Conservation (phyloP, 2,888 invertebrate genomes). For the Brenthis ino region DNA sequence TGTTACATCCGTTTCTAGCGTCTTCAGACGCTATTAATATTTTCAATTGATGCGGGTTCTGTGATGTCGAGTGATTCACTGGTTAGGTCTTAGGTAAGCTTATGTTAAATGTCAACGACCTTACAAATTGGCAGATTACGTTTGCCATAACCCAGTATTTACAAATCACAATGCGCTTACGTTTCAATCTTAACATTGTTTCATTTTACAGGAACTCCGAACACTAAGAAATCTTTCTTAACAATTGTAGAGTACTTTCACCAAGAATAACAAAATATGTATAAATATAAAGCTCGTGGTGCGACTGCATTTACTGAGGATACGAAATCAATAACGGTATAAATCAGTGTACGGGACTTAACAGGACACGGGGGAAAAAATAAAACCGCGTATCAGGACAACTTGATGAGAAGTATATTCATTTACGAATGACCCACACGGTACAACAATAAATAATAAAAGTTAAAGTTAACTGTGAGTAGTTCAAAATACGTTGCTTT, state of each 20-base stretch:
- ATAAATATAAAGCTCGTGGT: neutral
- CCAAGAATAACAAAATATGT: neutral
- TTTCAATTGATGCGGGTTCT: conserved; percentile 11
- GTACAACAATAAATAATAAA: too few relatives aligned
- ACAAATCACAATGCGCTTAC: neutral
- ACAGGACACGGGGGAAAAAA: too few relatives aligned
- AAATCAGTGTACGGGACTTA: neutral
- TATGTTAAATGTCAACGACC: conserved; percentile 11
- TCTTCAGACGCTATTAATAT: neutral
- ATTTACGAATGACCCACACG: too few relatives aligned
- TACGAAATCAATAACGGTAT: conserved; percentile 1
- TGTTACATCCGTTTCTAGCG: too few relatives aligned
- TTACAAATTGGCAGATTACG: neutral
- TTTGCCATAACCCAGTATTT: conserved; percentile 3
- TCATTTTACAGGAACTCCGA: neutral
- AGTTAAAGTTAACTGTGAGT: too few relatives aligned
- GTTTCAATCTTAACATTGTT: conserved; percentile 3
- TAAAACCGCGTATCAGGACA: too few relatives aligned
- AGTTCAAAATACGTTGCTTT: too few relatives aligned
- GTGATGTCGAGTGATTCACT: neutral
- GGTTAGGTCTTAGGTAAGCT: neutral
- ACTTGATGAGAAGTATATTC: too few relatives aligned
- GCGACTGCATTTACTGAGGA: neutral
- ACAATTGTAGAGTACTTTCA: neutral
- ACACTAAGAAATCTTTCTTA: neutral